Evolutionary conservation across 2,888 invertebrate genomes (phyloP), one percentile per base, ranked within the genome.

Genomic region (Xanthorhoe spadicearia): DNA sequence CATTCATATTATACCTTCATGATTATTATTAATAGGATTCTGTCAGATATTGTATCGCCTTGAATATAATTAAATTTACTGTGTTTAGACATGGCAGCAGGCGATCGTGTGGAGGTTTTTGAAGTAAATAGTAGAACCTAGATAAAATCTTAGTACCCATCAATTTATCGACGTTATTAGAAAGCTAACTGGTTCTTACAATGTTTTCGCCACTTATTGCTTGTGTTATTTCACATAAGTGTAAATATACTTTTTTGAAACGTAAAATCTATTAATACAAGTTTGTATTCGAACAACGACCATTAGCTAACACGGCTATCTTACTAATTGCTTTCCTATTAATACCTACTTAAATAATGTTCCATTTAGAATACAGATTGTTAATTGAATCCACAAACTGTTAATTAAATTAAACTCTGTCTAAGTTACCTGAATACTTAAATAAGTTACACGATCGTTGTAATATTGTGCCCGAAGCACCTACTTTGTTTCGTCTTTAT

Each of bases 301-400:
- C 23, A 23, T 23, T 23, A 23, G 23, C 23, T 4, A 4, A 3
- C 23, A 23, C 23, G 23, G 23, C 23, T 23, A 4, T 23, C 23
- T 23, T 23, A 23, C 23, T 23, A 23, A 23, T 13, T 43, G 13
- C 13, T 23, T 57, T 48, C 9, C 32, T 49, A 49, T 2, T 51
- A 58, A 49, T 50, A 7, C 43, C 17, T 59, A 23, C 43, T 23
- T 59, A 23, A 55, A 55, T 49, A n/a, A 50, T 35, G 8, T 50
- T 55, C 13, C 53, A 68, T 62, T 56, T 53, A 1, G 17, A 15
- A 65, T 43, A 51, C 64, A 17, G 51, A 18, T 61, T 48, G 61
- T 64, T 66, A 52, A 69, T 66, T 64, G 48, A 64, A 61, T 66
- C 58, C 58, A 46, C 58, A 64, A 60, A 66, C 55, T 61, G 61